Percentiles rank a stretch among this genome's conserved stretches.
Evolutionary conservation across 1,140 invertebrate species (phyloP).

Genomic region (Lepidostoma basale): DNA sequence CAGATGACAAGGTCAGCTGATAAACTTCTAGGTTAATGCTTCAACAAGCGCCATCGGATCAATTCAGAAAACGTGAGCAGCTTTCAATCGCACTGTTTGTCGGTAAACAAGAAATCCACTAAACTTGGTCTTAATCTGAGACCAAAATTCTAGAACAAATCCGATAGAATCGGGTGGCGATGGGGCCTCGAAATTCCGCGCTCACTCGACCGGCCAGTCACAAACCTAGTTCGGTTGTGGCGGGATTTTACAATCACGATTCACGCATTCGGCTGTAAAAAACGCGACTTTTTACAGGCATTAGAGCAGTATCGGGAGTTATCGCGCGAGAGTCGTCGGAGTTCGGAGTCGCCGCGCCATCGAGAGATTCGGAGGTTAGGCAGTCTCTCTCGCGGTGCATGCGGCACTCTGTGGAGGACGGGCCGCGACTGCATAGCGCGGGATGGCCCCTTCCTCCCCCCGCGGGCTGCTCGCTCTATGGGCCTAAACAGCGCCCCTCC

Average conservation of each 20-base stretch:
- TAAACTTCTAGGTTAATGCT: slow-evolving; percentile 18
- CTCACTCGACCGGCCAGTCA: neutral
- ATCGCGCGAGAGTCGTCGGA: neutral
- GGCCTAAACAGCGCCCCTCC: neutral
- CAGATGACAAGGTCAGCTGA: slow-evolving; percentile 20
- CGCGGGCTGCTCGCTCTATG: neutral
- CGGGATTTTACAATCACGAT: neutral
- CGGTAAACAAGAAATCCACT: neutral
- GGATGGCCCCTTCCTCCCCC: neutral
- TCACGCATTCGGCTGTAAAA: neutral
- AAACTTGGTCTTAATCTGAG: too few species aligned
- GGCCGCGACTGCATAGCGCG: slow-evolving; percentile 28
- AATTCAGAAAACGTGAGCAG: neutral
- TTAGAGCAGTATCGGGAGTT: too few species aligned
- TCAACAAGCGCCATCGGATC: neutral
- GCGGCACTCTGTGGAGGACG: slow-evolving; percentile 26
- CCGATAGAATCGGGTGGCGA: neutral
- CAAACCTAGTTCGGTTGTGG: neutral
- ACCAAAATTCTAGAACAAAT: too few species aligned
- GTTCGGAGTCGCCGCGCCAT: neutral
- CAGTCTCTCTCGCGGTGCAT: neutral
- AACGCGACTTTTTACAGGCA: neutral
- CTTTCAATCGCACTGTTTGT: neutral
- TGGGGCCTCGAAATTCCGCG: neutral
- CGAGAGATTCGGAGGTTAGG: neutral